Base-by-base conservation (phyloP, 2,888 invertebrate species). In the Operophtera brumata region DNA sequence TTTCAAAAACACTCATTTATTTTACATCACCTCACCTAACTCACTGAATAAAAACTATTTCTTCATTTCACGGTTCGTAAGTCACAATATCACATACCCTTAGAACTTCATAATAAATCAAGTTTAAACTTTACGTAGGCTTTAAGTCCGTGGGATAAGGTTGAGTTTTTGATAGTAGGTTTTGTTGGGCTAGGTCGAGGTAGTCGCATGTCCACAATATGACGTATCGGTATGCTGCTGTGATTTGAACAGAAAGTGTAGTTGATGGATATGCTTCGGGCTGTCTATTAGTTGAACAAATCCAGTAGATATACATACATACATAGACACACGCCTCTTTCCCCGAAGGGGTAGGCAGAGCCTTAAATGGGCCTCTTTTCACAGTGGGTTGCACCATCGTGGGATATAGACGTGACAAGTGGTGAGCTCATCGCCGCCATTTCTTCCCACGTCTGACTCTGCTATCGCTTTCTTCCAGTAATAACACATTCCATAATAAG, bases 51-150 rank as follows among this genome's bases (percentile, higher is more conserved):
- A 50, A 51, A 37, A 54, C 51, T 47, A 48, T 54, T 46, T 41
- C 40, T 54, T 54, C 36, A 57, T 57, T 57, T 52, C 57, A 57
- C 57, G 60, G 30, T 57, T 41, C 52, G 52, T 61, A 57, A 50
- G 52, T 54, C 46, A 57, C 52, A 43, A 50, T 50, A 54, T 52
- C 59, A 40, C 50, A 50, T 36, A 40, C 48, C n/a, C 39, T 28
- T 32, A 43, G 54, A 49, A 45, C 59, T 44, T 52, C 44, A 54
- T 54, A 37, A 52, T 57, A 51, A 57, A 59, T 59, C 59, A 57
- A 40, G 13, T 43, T 57, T 32, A 13, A 14, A 43, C n/a, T 42
- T 6, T 45, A 32, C 12, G 7, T 54, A 3, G 7, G 20, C 12
- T 32, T 32, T 54, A 54, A 51, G 12, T 47, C 32, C 7, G 20